A percentile compares a stretch with the other conserved stretches of the same genome.
Evolutionary conservation across 2,113 vertebrate genomes (phyloP).

Genomic region (Hiodon alosoides): DNA sequence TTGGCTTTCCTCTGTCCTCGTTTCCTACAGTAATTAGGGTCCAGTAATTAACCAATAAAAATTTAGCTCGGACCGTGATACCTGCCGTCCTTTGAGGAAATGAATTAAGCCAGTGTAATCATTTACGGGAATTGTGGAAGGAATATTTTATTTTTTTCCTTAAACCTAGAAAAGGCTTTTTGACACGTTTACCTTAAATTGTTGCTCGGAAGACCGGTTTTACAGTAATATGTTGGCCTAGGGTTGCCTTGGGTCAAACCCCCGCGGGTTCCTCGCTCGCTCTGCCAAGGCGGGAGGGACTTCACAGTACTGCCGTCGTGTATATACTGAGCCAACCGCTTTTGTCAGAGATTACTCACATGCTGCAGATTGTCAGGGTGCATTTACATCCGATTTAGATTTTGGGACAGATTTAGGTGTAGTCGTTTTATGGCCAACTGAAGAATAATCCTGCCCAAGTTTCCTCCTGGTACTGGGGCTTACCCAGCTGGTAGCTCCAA

Average conservation of each 20-base stretch:
- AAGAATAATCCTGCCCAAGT: no score
- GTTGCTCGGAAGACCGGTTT: neutral
- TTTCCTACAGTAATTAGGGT: constrained; percentile 54
- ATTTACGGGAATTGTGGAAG: constrained; percentile 45
- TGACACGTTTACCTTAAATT: neutral
- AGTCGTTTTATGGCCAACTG: no score
- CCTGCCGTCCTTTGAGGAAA: constrained; percentile 47
- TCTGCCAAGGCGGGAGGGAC: neutral
- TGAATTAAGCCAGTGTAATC: constrained; percentile 45
- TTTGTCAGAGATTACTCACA: no score
- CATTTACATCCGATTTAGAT: no score
- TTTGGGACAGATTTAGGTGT: no score
- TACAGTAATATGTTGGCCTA: no score
- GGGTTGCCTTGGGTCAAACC: no score
- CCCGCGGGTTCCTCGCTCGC: no score
- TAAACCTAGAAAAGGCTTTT: neutral
- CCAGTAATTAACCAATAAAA: constrained; percentile 49
- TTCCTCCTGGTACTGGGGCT: no score
- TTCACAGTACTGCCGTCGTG: neutral
- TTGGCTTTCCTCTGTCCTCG: neutral
- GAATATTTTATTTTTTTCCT: neutral
- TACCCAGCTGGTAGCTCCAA: no score
- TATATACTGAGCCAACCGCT: no score
- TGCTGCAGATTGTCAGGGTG: no score
- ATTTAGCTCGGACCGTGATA: constrained; percentile 29